Evolutionary conservation across 2,888 invertebrate genomes (phyloP).

Genomic region (Siphonodentalium dalli): DNA sequence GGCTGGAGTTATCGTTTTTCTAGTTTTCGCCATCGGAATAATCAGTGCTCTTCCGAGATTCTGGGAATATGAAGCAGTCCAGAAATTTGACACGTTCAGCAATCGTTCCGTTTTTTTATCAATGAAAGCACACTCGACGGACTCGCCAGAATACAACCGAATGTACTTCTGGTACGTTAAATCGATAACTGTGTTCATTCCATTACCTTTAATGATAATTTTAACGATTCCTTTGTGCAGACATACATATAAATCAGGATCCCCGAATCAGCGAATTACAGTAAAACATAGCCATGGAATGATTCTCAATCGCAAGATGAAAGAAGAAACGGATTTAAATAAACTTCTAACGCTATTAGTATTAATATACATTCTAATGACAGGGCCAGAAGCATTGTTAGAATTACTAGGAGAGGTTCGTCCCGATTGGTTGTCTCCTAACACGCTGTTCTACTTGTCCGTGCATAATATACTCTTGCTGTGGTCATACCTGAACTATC

Average conservation of each 20-base stretch:
- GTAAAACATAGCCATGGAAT: constrained; percentile 45
- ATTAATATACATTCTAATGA: constrained; percentile 48
- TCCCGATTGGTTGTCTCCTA: constrained; percentile 34
- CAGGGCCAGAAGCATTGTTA: constrained; percentile 50
- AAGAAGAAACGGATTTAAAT: constrained; percentile 51
- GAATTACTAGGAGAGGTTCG: constrained; percentile 41
- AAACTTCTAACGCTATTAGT: constrained; percentile 51
- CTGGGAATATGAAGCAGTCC: constrained; percentile 55
- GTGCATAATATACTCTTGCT: constrained; percentile 52
- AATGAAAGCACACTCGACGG: constrained; percentile 39
- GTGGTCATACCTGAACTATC: constrained; percentile 55
- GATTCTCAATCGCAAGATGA: constrained; percentile 45
- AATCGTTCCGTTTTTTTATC: constrained; percentile 40
- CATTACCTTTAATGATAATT: constrained; percentile 47
- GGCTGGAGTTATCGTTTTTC: constrained; percentile 49
- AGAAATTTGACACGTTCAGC: constrained; percentile 32
- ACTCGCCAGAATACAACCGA: constrained; percentile 52
- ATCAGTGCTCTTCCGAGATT: constrained; percentile 58
- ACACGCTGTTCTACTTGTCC: constrained; percentile 37
- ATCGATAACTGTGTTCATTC: constrained; percentile 55
- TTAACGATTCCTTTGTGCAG: constrained; percentile 45
- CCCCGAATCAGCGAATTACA: constrained; percentile 40
- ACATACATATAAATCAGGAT: constrained; percentile 39
- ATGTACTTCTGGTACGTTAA: constrained; percentile 61
- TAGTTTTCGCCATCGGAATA: constrained; percentile 55